Evolutionary conservation across 2,797 vertebrate genomes (phyloP).

Genomic region (Pangasius mekongensis): DNA sequence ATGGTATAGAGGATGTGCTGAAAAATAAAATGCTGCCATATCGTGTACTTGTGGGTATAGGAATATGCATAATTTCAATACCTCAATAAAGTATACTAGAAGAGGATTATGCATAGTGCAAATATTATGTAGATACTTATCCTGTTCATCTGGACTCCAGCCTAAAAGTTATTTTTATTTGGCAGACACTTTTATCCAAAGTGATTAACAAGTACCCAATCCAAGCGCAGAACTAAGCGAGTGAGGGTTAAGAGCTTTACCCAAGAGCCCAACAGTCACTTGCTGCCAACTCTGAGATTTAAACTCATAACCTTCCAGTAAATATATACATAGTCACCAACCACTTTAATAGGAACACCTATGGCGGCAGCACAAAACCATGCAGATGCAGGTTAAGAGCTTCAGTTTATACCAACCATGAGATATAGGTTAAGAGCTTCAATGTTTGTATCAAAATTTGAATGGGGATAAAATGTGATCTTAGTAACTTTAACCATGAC

Average conservation of each 20-base stretch:
- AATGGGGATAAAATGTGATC: not conserved
- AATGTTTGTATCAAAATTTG: not conserved
- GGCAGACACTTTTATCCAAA: not conserved
- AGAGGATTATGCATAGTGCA: not conserved
- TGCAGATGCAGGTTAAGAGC: not conserved
- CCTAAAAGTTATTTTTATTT: slow-evolving; percentile 6
- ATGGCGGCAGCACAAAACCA: not conserved
- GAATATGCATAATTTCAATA: not conserved
- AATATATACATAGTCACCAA: not conserved
- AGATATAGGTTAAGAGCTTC: not conserved
- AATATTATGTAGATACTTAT: not conserved
- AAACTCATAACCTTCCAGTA: not conserved
- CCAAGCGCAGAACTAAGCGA: not conserved
- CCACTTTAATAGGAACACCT: not conserved
- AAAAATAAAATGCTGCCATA: slow-evolving; percentile 6
- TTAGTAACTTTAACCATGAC: not conserved
- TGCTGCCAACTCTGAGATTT: not conserved
- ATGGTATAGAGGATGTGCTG: not conserved
- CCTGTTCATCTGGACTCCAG: not conserved
- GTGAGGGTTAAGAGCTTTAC: not conserved
- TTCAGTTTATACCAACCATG: not conserved
- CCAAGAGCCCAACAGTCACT: not conserved
- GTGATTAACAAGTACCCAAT: slow-evolving; percentile 1
- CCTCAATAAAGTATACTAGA: not conserved
- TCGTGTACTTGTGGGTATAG: not conserved